phyloP scores from a whole-genome alignment of 2,797 vertebrate species.

The Prunella strophiata region DNA sequence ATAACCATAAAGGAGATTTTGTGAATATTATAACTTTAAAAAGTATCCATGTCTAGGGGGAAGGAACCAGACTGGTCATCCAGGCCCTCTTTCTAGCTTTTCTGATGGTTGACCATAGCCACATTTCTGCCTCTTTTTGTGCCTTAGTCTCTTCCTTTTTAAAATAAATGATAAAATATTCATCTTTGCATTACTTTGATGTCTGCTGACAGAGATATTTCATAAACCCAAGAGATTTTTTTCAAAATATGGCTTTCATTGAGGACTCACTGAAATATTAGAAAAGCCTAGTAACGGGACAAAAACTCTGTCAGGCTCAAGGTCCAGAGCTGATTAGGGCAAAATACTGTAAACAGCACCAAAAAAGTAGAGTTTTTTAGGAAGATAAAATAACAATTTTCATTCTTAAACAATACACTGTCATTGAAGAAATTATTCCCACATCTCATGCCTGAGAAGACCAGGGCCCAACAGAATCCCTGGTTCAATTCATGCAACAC shows the following conservation, averaged over 20 bases:
- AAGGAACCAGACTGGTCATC: background rate
- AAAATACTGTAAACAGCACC: background rate
- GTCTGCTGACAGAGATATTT: background rate
- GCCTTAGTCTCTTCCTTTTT: background rate
- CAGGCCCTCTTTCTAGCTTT: background rate
- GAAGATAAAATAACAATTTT: background rate
- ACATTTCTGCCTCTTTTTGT: background rate
- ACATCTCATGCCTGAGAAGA: background rate
- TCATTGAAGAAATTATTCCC: background rate
- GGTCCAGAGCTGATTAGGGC: background rate
- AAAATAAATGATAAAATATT: background rate
- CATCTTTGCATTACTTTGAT: background rate
- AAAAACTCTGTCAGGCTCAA: background rate
- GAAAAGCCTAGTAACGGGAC: background rate
- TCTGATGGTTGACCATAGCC: background rate
- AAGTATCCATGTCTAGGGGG: background rate
- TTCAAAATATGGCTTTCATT: background rate
- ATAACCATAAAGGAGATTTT: background rate
- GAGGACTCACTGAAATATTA: background rate
- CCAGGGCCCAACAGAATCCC: background rate
- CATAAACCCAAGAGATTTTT: background rate
- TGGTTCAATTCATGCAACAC: background rate
- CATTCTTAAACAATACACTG: background rate
- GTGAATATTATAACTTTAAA: background rate
- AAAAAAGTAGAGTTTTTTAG: background rate